Base-by-base conservation (phyloP, 2,113 vertebrate genomes). In the Glaucidium brasilianum region DNA sequence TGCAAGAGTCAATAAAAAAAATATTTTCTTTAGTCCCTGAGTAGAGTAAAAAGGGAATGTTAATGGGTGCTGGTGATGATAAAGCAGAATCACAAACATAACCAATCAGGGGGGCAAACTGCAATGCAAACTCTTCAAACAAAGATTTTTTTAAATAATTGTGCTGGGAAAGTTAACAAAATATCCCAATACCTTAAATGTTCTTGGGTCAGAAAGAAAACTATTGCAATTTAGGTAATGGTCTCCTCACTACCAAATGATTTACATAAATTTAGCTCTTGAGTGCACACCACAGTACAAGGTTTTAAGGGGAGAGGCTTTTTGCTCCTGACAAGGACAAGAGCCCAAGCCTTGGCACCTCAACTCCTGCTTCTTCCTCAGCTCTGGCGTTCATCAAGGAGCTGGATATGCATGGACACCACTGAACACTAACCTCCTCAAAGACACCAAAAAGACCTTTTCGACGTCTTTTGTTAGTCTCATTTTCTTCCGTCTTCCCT, bases 381-480 rank as follows among this genome's bases (percentile, higher is more conserved):
- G 59, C 45, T 63, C 20, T 39, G 22, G 19, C 21, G 23, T 58
- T 82, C 50, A 25, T 18, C 62, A 53, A 35, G 45, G 12, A 91
- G 29, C 49, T 29, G 32, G 35, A 12, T 66, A 37, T 0, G 2
- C 11, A 16, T 6, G 14, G 43, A 69, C 45, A 63, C 9, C 8
- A 26, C 37, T 49, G 34, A 75, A 30, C 90, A 98, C 99, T 49
- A 67, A 99, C 99, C 99, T 99, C 99, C 47, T 99, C 98, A 67
- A 99, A 96, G 96, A 98, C 98, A 87, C 95, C 94, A 52, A 86
- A 71, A 60, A 98, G 91, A 67, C 98, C 98, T 91, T 98, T 99
- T 62, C 99, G 97, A 92, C 99, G 98, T 90, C 99, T 98, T 97
- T 99, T 99, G 97, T 98, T 98, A 80, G 98, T 97, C 79, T 99